phyloP scores from a whole-genome alignment of 2,113 vertebrate species.

The Rattus rattus region DNA sequence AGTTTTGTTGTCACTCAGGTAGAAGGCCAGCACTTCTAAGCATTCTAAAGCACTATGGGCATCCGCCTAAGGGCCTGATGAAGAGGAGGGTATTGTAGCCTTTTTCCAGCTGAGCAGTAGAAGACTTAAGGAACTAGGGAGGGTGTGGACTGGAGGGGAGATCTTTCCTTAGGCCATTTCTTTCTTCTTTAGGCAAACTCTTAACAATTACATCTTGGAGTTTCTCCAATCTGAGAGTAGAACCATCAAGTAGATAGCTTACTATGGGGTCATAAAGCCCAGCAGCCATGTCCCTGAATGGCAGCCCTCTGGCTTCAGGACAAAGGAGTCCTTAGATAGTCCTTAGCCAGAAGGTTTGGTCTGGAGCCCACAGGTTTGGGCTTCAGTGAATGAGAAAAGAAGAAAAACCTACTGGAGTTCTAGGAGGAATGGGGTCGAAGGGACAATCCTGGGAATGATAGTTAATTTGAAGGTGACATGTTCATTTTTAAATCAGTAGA shows the following conservation, averaged over 20 bases:
- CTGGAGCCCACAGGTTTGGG: neutral
- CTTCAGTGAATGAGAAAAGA: conserved; percentile 54
- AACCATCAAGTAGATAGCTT: conserved; percentile 23
- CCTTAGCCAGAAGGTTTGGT: neutral
- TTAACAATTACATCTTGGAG: neutral
- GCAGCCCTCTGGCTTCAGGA: conserved; percentile 18
- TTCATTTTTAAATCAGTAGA: conserved; percentile 23
- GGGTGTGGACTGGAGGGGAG: conserved; percentile 62
- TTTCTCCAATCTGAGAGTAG: conserved; percentile 9
- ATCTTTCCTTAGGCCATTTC: conserved; percentile 36
- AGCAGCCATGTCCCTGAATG: neutral
- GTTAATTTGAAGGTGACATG: neutral
- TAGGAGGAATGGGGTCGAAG: conserved; percentile 41
- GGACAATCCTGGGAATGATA: neutral
- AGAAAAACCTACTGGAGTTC: neutral
- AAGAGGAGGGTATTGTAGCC: conserved; percentile 36
- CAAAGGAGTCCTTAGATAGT: neutral
- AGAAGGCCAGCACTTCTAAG: conserved; percentile 74
- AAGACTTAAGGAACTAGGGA: conserved; percentile 21
- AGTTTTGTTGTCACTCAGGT: conserved; percentile 65
- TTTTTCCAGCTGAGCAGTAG: conserved; percentile 2
- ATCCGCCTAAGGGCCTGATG: conserved; percentile 27
- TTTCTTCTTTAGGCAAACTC: neutral
- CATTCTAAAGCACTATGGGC: conserved; percentile 54
- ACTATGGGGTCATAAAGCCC: neutral